Evolutionary conservation across 92 coral and sea anemone species (phyloP).

Genomic region (Heliopora coerulea): DNA sequence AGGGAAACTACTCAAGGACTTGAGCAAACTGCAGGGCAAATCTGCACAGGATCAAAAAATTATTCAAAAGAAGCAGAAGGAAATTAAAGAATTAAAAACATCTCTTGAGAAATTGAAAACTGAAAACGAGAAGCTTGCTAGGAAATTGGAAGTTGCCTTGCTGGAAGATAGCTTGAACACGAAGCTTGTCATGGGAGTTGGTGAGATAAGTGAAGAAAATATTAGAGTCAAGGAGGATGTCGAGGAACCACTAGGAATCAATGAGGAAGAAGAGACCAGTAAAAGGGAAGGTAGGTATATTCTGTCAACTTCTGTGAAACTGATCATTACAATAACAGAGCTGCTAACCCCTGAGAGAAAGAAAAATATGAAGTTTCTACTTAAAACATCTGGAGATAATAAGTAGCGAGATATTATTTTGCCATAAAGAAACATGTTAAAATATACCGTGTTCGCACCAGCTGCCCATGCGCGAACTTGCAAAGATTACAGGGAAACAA

Average conservation of each 20-base stretch:
- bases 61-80: constrained; percentile 14
- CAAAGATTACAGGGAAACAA: too few species aligned
- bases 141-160: constrained; percentile 15
- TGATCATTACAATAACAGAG: too few species aligned
- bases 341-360: too few species aligned
- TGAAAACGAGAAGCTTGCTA: constrained; percentile 12
- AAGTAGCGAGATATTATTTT: too few species aligned
- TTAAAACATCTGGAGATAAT: too few species aligned
- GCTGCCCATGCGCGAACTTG: too few species aligned
- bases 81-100: constrained; percentile 14
- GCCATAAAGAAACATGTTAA: too few species aligned
- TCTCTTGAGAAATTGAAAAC: constrained; percentile 9
- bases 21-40: constrained; percentile 19
- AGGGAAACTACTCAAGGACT: constrained; percentile 31
- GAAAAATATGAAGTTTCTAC: too few species aligned
- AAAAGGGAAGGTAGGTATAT: constrained; percentile 4
- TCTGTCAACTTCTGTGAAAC: neutral
- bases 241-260: neutral
- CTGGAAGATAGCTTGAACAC: constrained; percentile 23
- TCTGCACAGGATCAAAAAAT: constrained; percentile 19
- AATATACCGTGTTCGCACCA: too few species aligned
- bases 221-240: neutral
- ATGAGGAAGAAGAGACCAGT: constrained; percentile 8
- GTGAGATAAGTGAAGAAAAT: neutral
- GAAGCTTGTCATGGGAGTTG: constrained; percentile 7